Percentiles rank a stretch among this genome's conserved stretches.
These are phyloP conservation scores for Gallinago solitaria DNA, from an alignment of 2,797 vertebrate genomes.

Conservation along the genomic window DNA sequence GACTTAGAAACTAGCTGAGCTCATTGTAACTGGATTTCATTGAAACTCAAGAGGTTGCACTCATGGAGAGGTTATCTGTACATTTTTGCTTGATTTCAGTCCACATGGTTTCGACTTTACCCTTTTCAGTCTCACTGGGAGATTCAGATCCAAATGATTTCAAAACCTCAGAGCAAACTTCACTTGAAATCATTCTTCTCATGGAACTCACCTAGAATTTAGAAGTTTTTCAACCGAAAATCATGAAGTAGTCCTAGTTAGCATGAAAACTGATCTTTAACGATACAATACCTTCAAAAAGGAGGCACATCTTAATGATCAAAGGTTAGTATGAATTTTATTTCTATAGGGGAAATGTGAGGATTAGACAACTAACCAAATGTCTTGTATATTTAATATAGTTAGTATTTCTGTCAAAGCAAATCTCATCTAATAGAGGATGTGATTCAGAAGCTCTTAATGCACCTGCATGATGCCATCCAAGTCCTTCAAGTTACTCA, in stretches of 20 bases:
- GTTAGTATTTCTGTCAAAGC: background rate
- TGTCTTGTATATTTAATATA: background rate
- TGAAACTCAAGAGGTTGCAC: slow-evolving; percentile 28
- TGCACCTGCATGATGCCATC: background rate
- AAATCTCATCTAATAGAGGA: background rate
- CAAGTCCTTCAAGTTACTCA: background rate
- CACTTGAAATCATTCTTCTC: background rate
- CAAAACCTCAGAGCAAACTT: slow-evolving; percentile 13
- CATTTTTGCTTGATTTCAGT: slow-evolving; percentile 39
- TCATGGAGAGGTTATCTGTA: slow-evolving; percentile 16
- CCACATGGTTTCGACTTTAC: slow-evolving; percentile 21
- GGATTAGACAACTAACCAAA: background rate
- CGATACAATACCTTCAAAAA: background rate
- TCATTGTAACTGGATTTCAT: slow-evolving; percentile 39
- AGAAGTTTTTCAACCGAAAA: background rate
- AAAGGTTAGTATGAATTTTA: background rate
- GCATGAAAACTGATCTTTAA: background rate
- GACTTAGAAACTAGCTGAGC: slow-evolving; percentile 39
- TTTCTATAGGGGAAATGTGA: background rate
- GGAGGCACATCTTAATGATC: background rate
- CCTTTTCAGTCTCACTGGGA: slow-evolving; percentile 23
- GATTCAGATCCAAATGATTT: slow-evolving; percentile 14
- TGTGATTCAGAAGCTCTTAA: background rate
- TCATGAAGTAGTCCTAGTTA: background rate
- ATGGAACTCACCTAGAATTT: background rate